Evolutionary conservation across 2,113 vertebrate species (phyloP).

Genomic region (Misgurnus anguillicaudatus): DNA sequence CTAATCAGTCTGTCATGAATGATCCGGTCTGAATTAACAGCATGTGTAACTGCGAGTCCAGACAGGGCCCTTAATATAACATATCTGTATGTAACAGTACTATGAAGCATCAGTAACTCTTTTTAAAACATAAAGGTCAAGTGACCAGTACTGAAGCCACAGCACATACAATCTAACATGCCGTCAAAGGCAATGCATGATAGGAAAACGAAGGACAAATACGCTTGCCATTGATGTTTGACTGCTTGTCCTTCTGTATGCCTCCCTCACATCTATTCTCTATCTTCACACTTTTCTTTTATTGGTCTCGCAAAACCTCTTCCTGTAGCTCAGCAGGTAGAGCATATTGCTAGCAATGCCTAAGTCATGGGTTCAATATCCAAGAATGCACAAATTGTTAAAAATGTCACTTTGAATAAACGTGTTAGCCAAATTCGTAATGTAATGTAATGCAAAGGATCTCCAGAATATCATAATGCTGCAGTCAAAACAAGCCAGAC

Average conservation of each 20-base stretch:
- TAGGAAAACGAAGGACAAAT: conserved; percentile 68
- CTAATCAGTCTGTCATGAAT: conserved; percentile 40
- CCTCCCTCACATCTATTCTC: conserved; percentile 55
- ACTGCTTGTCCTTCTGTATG: conserved; percentile 70
- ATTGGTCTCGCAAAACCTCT: background rate
- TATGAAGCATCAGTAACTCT: conserved; percentile 12
- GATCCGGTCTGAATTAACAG: conserved; percentile 53
- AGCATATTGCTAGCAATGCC: too few species aligned
- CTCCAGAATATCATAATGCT: background rate
- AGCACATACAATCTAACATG: conserved; percentile 66
- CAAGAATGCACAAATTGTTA: too few species aligned
- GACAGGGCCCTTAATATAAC: background rate
- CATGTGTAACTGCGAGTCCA: conserved; percentile 55
- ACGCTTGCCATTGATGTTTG: conserved; percentile 94
- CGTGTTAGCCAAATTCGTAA: too few species aligned
- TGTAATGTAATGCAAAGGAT: background rate
- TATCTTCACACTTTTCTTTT: conserved; percentile 4
- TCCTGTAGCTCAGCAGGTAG: too few species aligned
- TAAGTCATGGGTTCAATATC: too few species aligned
- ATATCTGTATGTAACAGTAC: conserved; percentile 21
- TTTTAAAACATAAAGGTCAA: conserved; percentile 30
- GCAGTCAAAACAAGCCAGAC: conserved; percentile 13
- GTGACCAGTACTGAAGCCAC: conserved; percentile 31
- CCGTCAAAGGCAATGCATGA: conserved; percentile 66
- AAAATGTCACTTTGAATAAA: too few species aligned